Evolutionary conservation across 2,113 vertebrate species (phyloP), one percentile per base, ranked within the genome.

Genomic region (Larimichthys crocea): DNA sequence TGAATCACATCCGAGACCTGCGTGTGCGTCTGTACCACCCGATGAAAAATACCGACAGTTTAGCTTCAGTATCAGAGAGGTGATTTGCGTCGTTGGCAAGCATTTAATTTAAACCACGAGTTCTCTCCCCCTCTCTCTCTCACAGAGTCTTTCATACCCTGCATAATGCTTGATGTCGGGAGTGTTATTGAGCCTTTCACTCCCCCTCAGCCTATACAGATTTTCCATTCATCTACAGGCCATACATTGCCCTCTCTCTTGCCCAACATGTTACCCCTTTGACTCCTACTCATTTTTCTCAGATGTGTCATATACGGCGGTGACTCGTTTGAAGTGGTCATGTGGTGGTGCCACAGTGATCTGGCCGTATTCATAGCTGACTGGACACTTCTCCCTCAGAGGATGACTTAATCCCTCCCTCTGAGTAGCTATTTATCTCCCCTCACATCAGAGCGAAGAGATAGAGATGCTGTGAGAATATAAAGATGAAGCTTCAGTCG

Each of bases 321-420:
- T 31, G 61, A 14, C 73, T 46, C 48, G 77, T 80, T 83, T 75
- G 84, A 85, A 83, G 84, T 89, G 88, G 76, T 78, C 55, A 62
- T 67, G 61, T 59, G 84, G 61, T 59, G 84, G 78, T 71, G 72
- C 69, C 84, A 86, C 76, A 69, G 75, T 66, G 71, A 84, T 72
- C 50, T 56, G 64, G 40, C 74, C 53, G 66, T 74, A 50, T 80
- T 87, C 74, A 61, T 49, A 59, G 83, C 81, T 86, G 87, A 87
- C 84, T 83, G 84, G 82, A 88, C 89, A 80, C 69, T 80, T 86
- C 75, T 86, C 65, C 83, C 42, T 64, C 69, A 79, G 78, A 42
- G 74, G 66, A 86, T 90, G 90, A 86, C 84, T 92, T 90, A 84
- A 91, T 93, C 81, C 35, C 68, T 88, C 31, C 11, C 49, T 80